These are phyloP conservation scores for Athalia cordata DNA, from an alignment of 2,888 invertebrate species.

Conservation along the genomic window DNA sequence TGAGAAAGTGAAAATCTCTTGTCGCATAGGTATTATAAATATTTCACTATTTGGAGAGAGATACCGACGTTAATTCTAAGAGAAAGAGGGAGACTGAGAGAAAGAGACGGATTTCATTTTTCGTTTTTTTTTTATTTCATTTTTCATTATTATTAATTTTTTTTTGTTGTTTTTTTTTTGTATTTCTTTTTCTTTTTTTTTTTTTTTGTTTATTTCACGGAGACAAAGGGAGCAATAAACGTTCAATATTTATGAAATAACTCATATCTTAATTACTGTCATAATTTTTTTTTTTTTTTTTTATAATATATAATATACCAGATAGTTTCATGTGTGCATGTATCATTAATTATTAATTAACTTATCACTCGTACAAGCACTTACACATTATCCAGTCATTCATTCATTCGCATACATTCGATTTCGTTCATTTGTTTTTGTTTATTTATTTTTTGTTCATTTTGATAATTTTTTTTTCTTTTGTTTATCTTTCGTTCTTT, in stretches of 20 bases:
- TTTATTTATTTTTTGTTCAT: slow-evolving; percentile 55
- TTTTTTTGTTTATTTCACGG: slow-evolving; percentile 61
- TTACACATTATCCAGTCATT: slow-evolving; percentile 45
- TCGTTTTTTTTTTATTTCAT: slow-evolving; percentile 46
- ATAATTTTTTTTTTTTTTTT: slow-evolving; percentile 57
- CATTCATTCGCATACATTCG: slow-evolving; percentile 47
- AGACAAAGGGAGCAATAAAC: slow-evolving; percentile 67
- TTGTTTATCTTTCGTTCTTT: slow-evolving; percentile 38
- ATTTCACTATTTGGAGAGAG: too few relatives aligned
- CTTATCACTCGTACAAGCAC: slow-evolving; percentile 50
- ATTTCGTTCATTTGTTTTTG: slow-evolving; percentile 49
- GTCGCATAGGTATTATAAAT: too few relatives aligned
- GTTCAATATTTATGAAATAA: slow-evolving; percentile 68
- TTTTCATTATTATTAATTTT: slow-evolving; percentile 57
- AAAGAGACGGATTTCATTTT: too few relatives aligned
- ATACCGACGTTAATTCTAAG: too few relatives aligned
- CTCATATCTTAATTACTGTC: slow-evolving; percentile 68
- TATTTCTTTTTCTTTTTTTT: slow-evolving; percentile 45
- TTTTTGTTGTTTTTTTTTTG: too few relatives aligned
- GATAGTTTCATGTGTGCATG: slow-evolving; percentile 66
- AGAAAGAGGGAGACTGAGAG: too few relatives aligned
- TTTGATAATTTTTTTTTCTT: slow-evolving; percentile 50
- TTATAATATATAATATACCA: slow-evolving; percentile 59
- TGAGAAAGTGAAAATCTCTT: too few relatives aligned
- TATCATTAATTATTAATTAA: slow-evolving; percentile 66